Conservation (phyloP, 1,140 invertebrate species). For the Euura saliciscinereae region DNA sequence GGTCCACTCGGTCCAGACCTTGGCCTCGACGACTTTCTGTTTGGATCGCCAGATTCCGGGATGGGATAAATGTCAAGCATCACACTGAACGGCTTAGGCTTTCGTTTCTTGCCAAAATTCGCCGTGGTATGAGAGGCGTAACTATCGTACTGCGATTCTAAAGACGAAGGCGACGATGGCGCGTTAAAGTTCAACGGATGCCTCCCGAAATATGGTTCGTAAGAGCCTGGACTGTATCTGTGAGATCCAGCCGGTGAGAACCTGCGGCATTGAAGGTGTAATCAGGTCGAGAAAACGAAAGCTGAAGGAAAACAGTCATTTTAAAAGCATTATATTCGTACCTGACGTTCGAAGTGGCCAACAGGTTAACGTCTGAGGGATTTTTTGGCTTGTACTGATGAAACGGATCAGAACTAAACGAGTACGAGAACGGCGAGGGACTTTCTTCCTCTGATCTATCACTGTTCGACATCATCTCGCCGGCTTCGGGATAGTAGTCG, state of each 20-base stretch:
- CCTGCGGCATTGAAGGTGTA: slow-evolving; percentile 26
- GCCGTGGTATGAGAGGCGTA: slow-evolving; percentile 24
- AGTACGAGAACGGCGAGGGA: slow-evolving; percentile 21
- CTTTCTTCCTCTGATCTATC: slow-evolving; percentile 39
- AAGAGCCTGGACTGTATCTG: slow-evolving; percentile 41
- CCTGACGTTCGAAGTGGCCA: slow-evolving; percentile 56
- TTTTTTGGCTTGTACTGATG: slow-evolving; percentile 61
- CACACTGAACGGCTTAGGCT: slow-evolving; percentile 56
- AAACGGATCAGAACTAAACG: slow-evolving; percentile 52
- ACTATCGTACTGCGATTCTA: slow-evolving; percentile 32
- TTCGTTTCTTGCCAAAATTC: slow-evolving; percentile 37
- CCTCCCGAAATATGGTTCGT: slow-evolving; percentile 38
- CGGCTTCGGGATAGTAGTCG: slow-evolving; percentile 34
- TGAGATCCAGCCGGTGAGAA: slow-evolving; percentile 48
- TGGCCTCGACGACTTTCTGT: slow-evolving; percentile 35
- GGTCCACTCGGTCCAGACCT: slow-evolving; percentile 18
- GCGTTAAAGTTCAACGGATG: slow-evolving; percentile 32
- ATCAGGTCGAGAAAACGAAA: not conserved
- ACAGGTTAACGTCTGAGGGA: slow-evolving; percentile 61
- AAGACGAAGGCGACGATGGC: slow-evolving; percentile 14
- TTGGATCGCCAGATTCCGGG: slow-evolving; percentile 47
- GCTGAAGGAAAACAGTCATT: not conserved
- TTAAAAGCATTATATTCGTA: slow-evolving; percentile 24
- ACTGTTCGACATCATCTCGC: slow-evolving; percentile 36
- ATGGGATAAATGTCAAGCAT: slow-evolving; percentile 61